These are phyloP conservation scores for Lagenorhynchus albirostris DNA, from an alignment of 2,113 vertebrate species.

Conservation along the genomic window DNA sequence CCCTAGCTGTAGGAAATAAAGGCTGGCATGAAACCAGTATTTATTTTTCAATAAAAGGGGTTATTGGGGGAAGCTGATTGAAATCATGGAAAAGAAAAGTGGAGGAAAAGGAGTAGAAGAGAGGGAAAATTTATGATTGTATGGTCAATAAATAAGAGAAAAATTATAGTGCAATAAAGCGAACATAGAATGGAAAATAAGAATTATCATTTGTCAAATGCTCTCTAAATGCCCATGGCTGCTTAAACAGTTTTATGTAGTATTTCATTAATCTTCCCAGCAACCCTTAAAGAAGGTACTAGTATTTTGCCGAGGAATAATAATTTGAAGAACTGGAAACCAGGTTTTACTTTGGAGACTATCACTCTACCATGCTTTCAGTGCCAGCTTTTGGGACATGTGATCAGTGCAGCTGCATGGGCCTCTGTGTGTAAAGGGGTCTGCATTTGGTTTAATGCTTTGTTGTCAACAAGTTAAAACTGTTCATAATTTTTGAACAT, in stretches of 20 bases:
- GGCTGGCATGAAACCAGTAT: background rate
- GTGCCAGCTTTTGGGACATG: rapidly evolving
- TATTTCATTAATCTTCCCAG: background rate
- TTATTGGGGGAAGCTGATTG: background rate
- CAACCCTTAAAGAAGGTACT: background rate
- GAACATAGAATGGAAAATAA: background rate
- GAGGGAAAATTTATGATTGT: background rate
- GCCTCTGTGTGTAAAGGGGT: rapidly evolving
- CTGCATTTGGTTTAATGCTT: background rate
- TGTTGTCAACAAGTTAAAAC: background rate
- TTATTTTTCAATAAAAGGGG: background rate
- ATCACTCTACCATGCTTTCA: background rate
- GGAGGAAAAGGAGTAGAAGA: background rate
- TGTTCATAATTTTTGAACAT: background rate
- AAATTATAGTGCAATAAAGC: background rate
- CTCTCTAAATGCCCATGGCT: background rate
- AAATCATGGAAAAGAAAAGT: background rate
- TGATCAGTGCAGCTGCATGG: rapidly evolving
- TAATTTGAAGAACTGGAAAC: background rate
- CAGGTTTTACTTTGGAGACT: background rate
- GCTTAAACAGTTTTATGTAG: too few species aligned
- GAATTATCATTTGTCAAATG: background rate
- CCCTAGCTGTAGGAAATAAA: background rate
- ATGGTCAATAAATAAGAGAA: background rate
- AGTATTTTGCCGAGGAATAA: background rate